Base-by-base conservation (phyloP, 2,797 vertebrate species). In the Silurus lanzhouensis region DNA sequence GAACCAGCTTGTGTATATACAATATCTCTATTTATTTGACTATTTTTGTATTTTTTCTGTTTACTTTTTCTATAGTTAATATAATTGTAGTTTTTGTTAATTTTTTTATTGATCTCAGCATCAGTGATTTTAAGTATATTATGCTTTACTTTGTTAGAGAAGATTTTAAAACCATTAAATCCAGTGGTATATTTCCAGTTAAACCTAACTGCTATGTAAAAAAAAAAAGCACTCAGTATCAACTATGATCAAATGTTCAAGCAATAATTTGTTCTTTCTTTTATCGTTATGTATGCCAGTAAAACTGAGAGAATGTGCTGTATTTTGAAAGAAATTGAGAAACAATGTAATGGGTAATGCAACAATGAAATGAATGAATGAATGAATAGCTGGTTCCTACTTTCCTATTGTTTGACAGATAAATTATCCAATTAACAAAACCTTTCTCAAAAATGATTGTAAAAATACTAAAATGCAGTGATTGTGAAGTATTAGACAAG, bases 31-130 rank as follows among this genome's bases (percentile, higher is more conserved):
- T 90, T 89, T 90, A 88, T 90, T 89, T 93, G 85, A 90, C 88
- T 91, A 90, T 89, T 92, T 92, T 89, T 83, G 86, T 85, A 38
- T 83, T 83, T 84, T 60, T 55, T 87, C 90, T 91, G 90, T 89
- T 86, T 70, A 82, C 84, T 91, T 88, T 0, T 67, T 77, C 91
- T 90, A 70, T 86, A 88, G 88, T 72, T 67, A 60, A 90, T 91
- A 92, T 92, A 90, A 87, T 90, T 87, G 84, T 57, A 63, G 88
- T 88, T 88, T 10, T 19, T 84, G 68, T 57, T 86, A 0, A 67
- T 64, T 55, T 31, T 38, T 67, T 79, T 44, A 58, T 20, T 27
- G 25, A 58, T 31, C 52, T 58, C 15, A 10, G 14, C 6, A 15
- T 79, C 13, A n/a, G 38, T 79, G 31, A 78, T 44, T 78, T 61